These are phyloP conservation scores for Gryllus longicercus DNA, from an alignment of 2,888 invertebrate genomes.

Conservation along the genomic window DNA sequence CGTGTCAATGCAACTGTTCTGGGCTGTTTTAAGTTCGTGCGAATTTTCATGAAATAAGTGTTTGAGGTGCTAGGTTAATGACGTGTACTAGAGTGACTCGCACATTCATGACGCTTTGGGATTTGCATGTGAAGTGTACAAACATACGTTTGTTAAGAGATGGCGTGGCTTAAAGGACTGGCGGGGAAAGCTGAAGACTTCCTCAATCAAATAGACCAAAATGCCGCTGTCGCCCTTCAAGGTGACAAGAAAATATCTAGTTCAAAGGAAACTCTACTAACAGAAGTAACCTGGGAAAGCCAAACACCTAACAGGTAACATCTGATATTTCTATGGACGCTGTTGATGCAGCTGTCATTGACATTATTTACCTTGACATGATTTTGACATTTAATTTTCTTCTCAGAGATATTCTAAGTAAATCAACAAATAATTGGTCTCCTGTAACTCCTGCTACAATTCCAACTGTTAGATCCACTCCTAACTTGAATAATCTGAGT, in stretches of 20 bases:
- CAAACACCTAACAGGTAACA: conserved; percentile 11
- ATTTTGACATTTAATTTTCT: neutral
- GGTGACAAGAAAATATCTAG: conserved; percentile 38
- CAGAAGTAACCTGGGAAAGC: conserved; percentile 33
- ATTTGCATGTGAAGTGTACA: too few species aligned
- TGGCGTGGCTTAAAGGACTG: conserved; percentile 72
- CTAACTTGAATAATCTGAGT: conserved; percentile 26
- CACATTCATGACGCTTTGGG: too few species aligned
- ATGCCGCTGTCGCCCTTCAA: conserved; percentile 64
- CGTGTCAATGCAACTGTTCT: too few species aligned
- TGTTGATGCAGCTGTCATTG: neutral
- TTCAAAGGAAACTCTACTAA: conserved; percentile 26
- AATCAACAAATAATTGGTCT: neutral
- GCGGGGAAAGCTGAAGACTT: conserved; percentile 73
- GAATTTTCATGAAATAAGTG: neutral
- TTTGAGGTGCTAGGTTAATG: neutral
- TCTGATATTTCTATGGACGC: neutral
- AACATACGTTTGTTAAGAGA: conserved; percentile 41
- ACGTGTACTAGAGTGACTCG: too few species aligned
- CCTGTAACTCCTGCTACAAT: neutral
- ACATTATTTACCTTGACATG: neutral
- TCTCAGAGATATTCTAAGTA: neutral
- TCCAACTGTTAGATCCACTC: conserved; percentile 28
- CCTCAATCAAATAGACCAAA: conserved; percentile 70
- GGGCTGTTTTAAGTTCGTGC: too few species aligned